Evolutionary conservation across 1,140 invertebrate species (phyloP), one percentile per base, ranked within the genome.

Genomic region (Diorhabda sublineata): DNA sequence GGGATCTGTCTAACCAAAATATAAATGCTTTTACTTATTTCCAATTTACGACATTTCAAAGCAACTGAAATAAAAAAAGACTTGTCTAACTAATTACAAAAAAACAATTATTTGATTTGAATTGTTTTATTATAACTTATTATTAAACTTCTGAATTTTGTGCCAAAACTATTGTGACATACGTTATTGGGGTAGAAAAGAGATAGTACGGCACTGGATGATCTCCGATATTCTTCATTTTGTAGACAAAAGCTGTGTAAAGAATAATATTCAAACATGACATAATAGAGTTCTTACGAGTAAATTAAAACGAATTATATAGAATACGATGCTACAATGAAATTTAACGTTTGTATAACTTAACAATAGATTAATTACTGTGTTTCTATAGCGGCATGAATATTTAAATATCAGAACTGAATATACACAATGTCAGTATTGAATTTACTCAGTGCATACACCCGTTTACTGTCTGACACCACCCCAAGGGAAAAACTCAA

Each of bases 301-400:
- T 79, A 79, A 80, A 80, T 80, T 80, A 80, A 80, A 78, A 76
- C 77, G 75, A 52, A 77, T 76, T 75, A 78, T 76, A 78, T 75
- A 76, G 78, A 79, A 78, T 77, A 74, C 75, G 71, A 71, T 71
- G 66, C 75, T 71, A 78, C 79, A 78, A 80, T 78, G 76, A 74
- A 72, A 76, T 71, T 71, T 74, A 76, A 73, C 73, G 77, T 78
- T 78, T 77, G 76, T 76, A 77, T 78, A 77, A 78, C 77, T 76
- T 75, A 75, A 80, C 79, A 80, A 80, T 80, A 74, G 78, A 79
- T 80, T 80, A 80, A 80, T 80, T 80, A 80, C 78, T 77, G 73
- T 69, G 70, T 71, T 78, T 78, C 77, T 76, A 80, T 80, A 75
- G 77, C 69, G 44, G 61, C 69, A 71, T 80, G 78, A 79, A 80